Percentiles rank a stretch among this genome's conserved stretches.
These are phyloP conservation scores for Lepidurus couesii DNA, from an alignment of 1,140 invertebrate genomes.

Conservation along the genomic window DNA sequence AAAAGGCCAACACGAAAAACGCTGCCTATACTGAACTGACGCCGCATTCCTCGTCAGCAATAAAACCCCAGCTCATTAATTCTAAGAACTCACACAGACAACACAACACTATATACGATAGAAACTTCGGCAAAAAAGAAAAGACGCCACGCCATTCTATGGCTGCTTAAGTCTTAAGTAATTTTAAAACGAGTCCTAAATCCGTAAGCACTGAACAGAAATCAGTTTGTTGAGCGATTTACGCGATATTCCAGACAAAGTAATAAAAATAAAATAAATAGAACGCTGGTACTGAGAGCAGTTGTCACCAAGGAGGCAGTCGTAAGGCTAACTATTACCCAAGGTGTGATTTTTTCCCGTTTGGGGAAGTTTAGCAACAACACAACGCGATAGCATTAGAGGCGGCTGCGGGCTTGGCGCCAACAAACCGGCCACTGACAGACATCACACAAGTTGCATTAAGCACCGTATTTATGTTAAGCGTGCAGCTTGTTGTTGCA, in stretches of 20 bases:
- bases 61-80: constrained; percentile 9
- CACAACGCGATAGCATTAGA: background rate
- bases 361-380: constrained; percentile 15
- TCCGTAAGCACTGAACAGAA: too few relatives aligned
- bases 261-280: background rate
- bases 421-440: constrained; percentile 12
- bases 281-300: background rate
- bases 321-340: background rate
- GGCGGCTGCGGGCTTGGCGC: background rate
- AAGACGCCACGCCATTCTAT: background rate
- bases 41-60: constrained; percentile 4
- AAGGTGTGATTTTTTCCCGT: background rate
- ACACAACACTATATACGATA: background rate
- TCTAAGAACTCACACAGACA: background rate
- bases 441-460: constrained; percentile 15
- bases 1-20: background rate
- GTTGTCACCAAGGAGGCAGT: constrained; percentile 2
- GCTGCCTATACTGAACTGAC: constrained; percentile 14
- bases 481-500: constrained; percentile 17
- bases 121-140: background rate
- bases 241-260: background rate
- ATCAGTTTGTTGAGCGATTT: too few relatives aligned
- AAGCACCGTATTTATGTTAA: constrained; percentile 20
- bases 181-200: too few relatives aligned
- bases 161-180: too few relatives aligned